These are phyloP conservation scores for Anabacerthia variegaticeps DNA, from an alignment of 2,797 vertebrate genomes.

Conservation along the genomic window DNA sequence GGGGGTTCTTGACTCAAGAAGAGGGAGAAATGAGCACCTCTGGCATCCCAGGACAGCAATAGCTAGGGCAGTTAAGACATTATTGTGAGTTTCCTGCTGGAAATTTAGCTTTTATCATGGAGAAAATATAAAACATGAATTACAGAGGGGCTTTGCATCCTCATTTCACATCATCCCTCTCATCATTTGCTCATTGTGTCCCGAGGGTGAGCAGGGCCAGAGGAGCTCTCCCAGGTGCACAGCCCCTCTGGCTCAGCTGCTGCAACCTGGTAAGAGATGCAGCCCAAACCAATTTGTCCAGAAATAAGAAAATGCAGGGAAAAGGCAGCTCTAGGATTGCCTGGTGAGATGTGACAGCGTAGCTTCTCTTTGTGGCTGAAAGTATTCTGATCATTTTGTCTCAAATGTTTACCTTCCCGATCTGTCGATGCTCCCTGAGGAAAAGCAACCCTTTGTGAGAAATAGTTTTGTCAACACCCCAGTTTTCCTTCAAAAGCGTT, in stretches of 20 bases:
- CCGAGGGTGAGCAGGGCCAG: accelerated
- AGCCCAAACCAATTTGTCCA: background rate
- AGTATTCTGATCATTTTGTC: background rate
- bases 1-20: background rate
- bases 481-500: background rate
- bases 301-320: background rate
- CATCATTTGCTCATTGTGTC: background rate
- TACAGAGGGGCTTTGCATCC: background rate
- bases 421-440: background rate
- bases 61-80: background rate
- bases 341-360: background rate
- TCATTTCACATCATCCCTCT: background rate
- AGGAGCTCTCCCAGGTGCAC: background rate
- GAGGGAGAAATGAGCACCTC: background rate
- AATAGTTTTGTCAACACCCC: conserved; percentile 20
- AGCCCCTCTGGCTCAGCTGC: background rate
- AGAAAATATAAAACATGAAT: background rate
- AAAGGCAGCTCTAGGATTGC: background rate
- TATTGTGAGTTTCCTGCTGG: background rate
- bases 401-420: background rate
- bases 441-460: background rate
- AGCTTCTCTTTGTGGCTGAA: background rate
- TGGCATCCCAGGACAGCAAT: background rate
- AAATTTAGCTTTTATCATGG: background rate
- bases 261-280: background rate